Base-by-base conservation (phyloP, 2,797 vertebrate species). In the Kryptolebias ocellatus region DNA sequence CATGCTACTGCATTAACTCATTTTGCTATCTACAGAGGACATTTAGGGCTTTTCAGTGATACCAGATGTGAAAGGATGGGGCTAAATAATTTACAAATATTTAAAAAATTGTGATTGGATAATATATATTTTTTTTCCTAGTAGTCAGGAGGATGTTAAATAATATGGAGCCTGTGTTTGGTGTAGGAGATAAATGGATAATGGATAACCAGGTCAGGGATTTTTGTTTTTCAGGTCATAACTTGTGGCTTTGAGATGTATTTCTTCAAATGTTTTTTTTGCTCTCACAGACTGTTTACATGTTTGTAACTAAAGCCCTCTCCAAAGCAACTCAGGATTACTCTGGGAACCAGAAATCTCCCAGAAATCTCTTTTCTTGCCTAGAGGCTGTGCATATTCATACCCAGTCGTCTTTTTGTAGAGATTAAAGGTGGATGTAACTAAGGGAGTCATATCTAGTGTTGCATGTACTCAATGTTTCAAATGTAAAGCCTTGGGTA, bases 341-440 rank as follows among this genome's bases (percentile, higher is more conserved):
- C 34, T 47, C 28, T 20, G 58, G 11, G 15, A 31, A 18, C n/a
- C 47, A 15, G 17, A 34, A 60, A 18, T 18, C 46, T 34, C n/a
- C 15, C 44, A 49, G 28, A 54, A 31, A 34, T 31, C 12, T 18
- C 5, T 3, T 3, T 4, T 2, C 45, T 14, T 46, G 8, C 9
- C 58, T n/a, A 18, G 24, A 59, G 57, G n/a, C 37, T 56, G n/a
- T 28, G 56, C 24, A 16, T 12, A n/a, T 29, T 59, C 16, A 27
- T 27, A 8, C 11, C 1, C 39, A 28, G 24, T n/a, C 29, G n/a
- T 29, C 16, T 5, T 28, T 47, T 29, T 59, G 17, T 59, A 37
- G 17, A 29, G 27, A 59, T n/a, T n/a, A 29, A 29, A 28, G 29
- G 16, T 11, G 24, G 10, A 39, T 29, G 28, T 60, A 5, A 10